These are phyloP conservation scores for Apostichopus japonicus DNA, from an alignment of 35 echinoderm and acorn worm genomes.

Conservation along the genomic window DNA sequence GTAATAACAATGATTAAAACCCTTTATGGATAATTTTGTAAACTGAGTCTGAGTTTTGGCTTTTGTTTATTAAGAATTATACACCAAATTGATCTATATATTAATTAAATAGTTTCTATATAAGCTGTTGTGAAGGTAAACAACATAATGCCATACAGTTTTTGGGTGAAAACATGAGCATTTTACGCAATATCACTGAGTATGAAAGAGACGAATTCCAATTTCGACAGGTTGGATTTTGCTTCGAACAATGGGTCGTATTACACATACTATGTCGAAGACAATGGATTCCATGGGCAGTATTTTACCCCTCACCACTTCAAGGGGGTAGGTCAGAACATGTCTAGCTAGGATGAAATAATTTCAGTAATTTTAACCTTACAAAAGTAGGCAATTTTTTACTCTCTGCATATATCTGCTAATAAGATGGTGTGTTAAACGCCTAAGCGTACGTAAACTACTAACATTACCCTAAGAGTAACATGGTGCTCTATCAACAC, in stretches of 20 bases:
- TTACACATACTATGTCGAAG: not conserved
- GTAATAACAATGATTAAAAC: no score
- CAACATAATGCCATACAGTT: no score
- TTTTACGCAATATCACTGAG: no score
- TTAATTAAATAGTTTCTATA: no score
- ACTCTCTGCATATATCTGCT: not conserved
- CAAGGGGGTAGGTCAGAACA: not conserved
- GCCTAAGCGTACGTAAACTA: not conserved
- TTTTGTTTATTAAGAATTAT: no score
- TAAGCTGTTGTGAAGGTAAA: no score
- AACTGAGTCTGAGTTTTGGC: no score
- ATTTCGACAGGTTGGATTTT: conserved; percentile 18
- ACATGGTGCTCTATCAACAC: no score
- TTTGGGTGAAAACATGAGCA: no score
- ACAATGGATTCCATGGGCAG: not conserved
- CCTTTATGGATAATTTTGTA: no score
- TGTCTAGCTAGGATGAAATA: not conserved
- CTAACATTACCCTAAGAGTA: not conserved
- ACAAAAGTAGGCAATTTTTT: not conserved
- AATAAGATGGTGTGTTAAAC: not conserved
- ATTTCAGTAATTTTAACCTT: not conserved
- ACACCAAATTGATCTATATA: no score
- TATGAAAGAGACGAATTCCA: not conserved
- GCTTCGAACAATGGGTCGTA: not conserved
- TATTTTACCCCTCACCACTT: not conserved